These are phyloP conservation scores for Platysternon megacephalum DNA, from an alignment of 2,113 vertebrate species.

Conservation along the genomic window DNA sequence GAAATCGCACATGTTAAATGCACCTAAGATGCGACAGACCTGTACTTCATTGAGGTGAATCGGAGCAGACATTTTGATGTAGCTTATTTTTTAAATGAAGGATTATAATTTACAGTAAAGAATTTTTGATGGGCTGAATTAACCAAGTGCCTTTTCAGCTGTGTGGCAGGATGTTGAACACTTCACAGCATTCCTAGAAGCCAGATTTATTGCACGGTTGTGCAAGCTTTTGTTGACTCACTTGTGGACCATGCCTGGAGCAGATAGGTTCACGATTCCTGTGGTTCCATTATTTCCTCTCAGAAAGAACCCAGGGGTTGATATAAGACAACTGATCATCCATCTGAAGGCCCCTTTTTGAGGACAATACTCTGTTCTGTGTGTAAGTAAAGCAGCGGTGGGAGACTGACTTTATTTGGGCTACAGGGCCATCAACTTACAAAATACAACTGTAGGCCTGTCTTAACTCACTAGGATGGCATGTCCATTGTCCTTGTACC, in stretches of 20 bases:
- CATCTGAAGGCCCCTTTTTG: not conserved
- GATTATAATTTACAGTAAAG: not conserved
- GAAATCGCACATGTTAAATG: no score
- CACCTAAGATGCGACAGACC: no score
- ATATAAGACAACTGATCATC: not conserved
- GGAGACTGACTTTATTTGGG: not conserved
- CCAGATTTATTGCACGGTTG: not conserved
- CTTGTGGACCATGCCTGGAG: not conserved
- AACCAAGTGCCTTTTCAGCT: not conserved
- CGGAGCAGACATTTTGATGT: not conserved
- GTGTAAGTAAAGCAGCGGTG: not conserved
- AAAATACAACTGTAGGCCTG: not conserved
- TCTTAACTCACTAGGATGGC: not conserved
- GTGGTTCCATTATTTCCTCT: not conserved
- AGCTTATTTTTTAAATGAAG: not conserved
- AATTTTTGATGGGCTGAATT: not conserved
- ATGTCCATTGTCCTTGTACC: not conserved
- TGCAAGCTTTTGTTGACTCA: not conserved
- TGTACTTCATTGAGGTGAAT: not conserved
- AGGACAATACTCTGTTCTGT: not conserved
- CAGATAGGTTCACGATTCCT: not conserved
- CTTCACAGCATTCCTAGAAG: not conserved
- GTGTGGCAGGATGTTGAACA: not conserved
- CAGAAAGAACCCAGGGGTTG: not conserved
- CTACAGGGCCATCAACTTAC: not conserved